Conservation (phyloP, 2,797 vertebrate genomes). For the Sciurus vulgaris region DNA sequence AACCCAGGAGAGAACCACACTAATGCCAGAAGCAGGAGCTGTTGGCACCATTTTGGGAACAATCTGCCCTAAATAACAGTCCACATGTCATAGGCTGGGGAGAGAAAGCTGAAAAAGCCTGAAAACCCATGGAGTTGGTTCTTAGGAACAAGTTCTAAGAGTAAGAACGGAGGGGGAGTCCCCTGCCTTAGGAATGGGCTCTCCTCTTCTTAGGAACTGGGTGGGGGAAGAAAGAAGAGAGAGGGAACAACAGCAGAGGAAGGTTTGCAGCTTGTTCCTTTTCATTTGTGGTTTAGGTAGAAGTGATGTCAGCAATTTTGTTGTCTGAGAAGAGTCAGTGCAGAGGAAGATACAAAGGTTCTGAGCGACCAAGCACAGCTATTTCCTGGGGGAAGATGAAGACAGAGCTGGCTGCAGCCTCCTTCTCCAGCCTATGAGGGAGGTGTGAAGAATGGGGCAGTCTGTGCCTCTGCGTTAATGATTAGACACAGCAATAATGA, state of each 20-base stretch:
- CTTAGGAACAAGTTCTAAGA: not conserved
- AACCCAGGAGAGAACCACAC: too few relatives aligned
- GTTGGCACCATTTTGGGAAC: accelerated
- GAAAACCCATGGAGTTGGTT: not conserved
- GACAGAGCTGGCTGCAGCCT: not conserved
- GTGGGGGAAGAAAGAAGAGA: not conserved
- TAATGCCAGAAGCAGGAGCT: not conserved
- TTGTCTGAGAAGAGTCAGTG: not conserved
- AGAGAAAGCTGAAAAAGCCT: not conserved
- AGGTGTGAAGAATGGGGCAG: slow-evolving; percentile 37
- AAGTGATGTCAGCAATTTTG: not conserved
- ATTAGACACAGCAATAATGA: slow-evolving; percentile 71
- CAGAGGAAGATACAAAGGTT: not conserved
- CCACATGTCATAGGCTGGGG: not conserved
- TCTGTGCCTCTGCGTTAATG: slow-evolving; percentile 59
- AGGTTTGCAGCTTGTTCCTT: not conserved
- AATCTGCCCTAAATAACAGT: too few relatives aligned
- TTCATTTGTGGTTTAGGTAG: not conserved
- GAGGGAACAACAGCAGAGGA: accelerated
- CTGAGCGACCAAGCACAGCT: not conserved
- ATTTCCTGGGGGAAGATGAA: not conserved
- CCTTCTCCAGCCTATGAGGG: not conserved
- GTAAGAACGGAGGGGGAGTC: accelerated
- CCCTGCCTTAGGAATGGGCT: not conserved
- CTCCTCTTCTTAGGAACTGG: not conserved